Conservation (phyloP, 2,888 invertebrate species). For the Ichneumoninae sp. region DNA sequence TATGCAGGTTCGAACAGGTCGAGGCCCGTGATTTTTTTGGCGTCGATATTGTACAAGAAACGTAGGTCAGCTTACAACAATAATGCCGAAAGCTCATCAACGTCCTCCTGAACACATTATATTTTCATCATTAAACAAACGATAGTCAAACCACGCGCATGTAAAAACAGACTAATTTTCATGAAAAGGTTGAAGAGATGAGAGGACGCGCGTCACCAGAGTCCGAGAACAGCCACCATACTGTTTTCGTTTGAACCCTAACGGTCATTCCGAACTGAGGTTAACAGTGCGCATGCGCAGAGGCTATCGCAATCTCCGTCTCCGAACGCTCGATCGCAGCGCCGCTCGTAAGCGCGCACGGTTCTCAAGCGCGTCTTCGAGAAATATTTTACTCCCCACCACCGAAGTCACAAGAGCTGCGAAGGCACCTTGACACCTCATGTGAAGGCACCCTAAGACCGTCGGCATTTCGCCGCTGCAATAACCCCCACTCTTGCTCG, state of each 20-base stretch:
- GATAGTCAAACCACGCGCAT: neutral
- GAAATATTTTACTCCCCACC: neutral
- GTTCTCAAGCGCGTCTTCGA: neutral
- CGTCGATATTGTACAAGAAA: neutral
- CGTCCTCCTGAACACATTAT: neutral
- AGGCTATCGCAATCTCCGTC: too few relatives aligned
- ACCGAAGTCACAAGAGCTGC: neutral
- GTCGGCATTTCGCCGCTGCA: neutral
- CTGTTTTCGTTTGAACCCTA: neutral
- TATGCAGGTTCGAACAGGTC: neutral
- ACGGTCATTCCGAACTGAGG: too few relatives aligned
- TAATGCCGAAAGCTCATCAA: neutral
- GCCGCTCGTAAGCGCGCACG: neutral
- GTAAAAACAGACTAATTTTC: neutral
- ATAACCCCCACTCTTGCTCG: neutral
- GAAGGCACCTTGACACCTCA: neutral
- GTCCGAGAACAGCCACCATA: neutral
- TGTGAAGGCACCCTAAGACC: neutral
- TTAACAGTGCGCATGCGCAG: too few relatives aligned
- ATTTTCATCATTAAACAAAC: neutral
- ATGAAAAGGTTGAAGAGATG: neutral
- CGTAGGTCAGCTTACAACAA: neutral
- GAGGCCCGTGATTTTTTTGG: neutral
- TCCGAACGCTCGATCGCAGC: constrained; percentile 1
- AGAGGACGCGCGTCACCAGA: neutral